Conservation (phyloP, 2,113 vertebrate genomes). For the Gallinago media region DNA sequence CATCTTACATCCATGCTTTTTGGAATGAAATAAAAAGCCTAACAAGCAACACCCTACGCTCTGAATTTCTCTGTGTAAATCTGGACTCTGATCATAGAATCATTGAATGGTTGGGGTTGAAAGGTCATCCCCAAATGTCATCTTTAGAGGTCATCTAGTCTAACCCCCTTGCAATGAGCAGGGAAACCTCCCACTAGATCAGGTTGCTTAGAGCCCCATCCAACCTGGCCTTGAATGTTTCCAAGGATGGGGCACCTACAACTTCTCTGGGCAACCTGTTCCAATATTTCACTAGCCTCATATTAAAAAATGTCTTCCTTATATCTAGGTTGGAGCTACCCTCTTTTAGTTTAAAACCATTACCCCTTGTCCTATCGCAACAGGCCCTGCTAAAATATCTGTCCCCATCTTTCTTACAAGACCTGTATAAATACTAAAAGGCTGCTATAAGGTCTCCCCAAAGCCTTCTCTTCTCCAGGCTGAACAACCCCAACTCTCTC, state of each 20-base stretch:
- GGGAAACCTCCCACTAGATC: not conserved
- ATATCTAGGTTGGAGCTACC: not conserved
- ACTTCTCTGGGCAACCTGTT: not conserved
- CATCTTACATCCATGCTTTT: not conserved
- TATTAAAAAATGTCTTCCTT: not conserved
- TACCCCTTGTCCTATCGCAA: not conserved
- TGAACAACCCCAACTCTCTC: not conserved
- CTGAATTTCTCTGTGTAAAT: not conserved
- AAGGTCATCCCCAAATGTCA: not conserved
- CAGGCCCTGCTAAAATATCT: not conserved
- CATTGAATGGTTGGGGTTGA: not conserved
- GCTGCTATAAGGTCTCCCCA: not conserved
- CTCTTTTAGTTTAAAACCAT: not conserved
- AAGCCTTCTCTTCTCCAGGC: not conserved
- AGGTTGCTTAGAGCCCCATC: not conserved
- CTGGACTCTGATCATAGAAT: not conserved
- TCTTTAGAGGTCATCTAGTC: not conserved
- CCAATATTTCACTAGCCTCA: not conserved
- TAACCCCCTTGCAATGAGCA: not conserved
- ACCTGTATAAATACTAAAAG: not conserved
- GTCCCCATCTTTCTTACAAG: not conserved
- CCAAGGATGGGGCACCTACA: too few species aligned
- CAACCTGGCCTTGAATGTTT: not conserved
- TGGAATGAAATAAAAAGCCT: not conserved
- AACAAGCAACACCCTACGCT: not conserved